Evolutionary conservation across 2,888 invertebrate genomes (phyloP), one percentile per base, ranked within the genome.

Genomic region (Sinhomidia bicolor): DNA sequence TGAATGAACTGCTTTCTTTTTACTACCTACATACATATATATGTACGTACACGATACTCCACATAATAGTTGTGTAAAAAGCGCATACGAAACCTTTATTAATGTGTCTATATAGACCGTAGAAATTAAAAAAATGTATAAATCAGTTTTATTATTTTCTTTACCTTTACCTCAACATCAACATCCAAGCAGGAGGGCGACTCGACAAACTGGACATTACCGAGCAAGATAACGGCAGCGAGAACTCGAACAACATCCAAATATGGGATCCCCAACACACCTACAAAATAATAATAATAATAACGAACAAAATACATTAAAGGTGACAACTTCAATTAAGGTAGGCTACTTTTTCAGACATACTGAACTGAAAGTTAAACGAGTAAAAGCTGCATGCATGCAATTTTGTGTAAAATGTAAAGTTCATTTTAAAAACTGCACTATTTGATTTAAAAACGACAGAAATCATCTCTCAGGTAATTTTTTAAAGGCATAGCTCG

Each of bases 231-330:
- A 83, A 98, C 97, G 3, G 98, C 98, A 14, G 98, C 97, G 92
- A 99, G 94, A 23, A 99, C 98, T 92, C 98, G 95, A 84, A 98
- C 97, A 71, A 99, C 98, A 94, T 99, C 98, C 93, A 98, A 94
- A 94, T 98, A 98, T 0, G 98, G 98, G 92, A 99, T 98, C 51
- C 98, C 98, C 82, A 99, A 95, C 79, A 97, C 96, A 84, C 97
- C 94, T 94, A 91, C 41, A 87, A 87, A 44, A 57, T 51, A 71
- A 84, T 82, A 44, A 83, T 6, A 44, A 57, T 51, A 71, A 84
- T 82, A 44, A 83, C 6, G 9, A 54, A 26, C 17, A 20, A 54
- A 54, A 78, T 29, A 54, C 41, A 51, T 65, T 51, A 51, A 1
- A 47, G 29, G 29, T 36, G 78, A 51, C 78, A 57, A 57, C 41